Conservation (phyloP, 1,140 invertebrate genomes). For the Drosophila kohkoa region DNA sequence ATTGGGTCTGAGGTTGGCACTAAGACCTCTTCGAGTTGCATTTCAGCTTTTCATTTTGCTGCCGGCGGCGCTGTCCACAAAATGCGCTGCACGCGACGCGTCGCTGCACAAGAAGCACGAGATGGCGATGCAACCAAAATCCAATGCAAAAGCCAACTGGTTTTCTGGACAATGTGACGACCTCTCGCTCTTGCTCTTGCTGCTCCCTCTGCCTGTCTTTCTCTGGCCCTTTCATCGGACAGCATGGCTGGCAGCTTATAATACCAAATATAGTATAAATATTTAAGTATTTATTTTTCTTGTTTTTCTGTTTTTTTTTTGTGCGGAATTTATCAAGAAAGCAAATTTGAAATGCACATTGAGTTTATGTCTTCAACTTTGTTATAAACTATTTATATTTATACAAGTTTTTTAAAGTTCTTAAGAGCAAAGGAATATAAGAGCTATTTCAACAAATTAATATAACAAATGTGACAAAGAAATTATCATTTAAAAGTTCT, state of each 20-base stretch:
- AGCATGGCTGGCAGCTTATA: slow-evolving; percentile 7
- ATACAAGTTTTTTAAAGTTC: no score
- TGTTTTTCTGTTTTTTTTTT: no score
- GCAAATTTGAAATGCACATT: not conserved
- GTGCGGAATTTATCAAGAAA: not conserved
- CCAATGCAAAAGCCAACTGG: slow-evolving; percentile 59
- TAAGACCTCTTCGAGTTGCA: slow-evolving; percentile 39
- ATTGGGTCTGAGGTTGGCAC: slow-evolving; percentile 16
- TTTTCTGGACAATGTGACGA: slow-evolving; percentile 47
- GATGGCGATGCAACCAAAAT: slow-evolving; percentile 50
- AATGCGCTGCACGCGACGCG: slow-evolving; percentile 49
- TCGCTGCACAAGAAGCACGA: slow-evolving; percentile 26
- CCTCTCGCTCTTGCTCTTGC: slow-evolving; percentile 8
- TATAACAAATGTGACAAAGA: no score
- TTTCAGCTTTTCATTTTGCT: slow-evolving; percentile 69
- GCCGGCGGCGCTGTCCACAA: slow-evolving; percentile 55
- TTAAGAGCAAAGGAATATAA: no score
- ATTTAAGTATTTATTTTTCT: slow-evolving; percentile 21
- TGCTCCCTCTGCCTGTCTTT: slow-evolving; percentile 14
- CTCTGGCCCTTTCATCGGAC: not conserved
- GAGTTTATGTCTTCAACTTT: no score
- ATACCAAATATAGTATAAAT: slow-evolving; percentile 23
- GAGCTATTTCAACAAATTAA: no score
- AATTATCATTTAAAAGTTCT: no score
- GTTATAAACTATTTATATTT: no score